Evolutionary conservation across 2,113 vertebrate species (phyloP).

Genomic region (Rhea pennata): DNA sequence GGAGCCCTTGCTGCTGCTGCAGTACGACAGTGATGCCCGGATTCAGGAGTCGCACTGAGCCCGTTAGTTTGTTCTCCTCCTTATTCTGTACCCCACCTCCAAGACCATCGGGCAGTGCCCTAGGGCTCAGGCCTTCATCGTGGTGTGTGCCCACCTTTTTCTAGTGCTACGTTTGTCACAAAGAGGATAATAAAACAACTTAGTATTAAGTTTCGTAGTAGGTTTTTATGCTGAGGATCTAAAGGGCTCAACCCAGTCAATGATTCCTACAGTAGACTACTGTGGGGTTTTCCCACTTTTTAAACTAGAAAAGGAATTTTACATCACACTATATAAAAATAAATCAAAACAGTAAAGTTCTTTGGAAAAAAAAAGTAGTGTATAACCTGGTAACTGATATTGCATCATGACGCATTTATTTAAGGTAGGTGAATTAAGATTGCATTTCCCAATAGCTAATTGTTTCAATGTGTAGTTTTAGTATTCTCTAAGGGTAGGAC

Average conservation of each 20-base stretch:
- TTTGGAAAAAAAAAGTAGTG: background rate
- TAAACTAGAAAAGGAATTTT: background rate
- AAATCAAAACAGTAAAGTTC: background rate
- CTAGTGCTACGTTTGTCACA: background rate
- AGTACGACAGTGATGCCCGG: background rate
- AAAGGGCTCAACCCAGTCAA: background rate
- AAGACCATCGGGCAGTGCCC: too few relatives aligned
- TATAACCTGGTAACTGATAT: background rate
- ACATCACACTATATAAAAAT: background rate
- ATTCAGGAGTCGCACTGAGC: fast-evolving
- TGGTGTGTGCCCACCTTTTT: background rate
- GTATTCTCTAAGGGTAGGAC: background rate
- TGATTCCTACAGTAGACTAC: background rate
- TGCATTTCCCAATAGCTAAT: background rate
- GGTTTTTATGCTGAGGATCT: background rate
- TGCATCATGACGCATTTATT: background rate
- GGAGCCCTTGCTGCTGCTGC: too few relatives aligned
- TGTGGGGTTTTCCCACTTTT: background rate
- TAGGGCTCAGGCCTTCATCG: background rate
- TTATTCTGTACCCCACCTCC: background rate
- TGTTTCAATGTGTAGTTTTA: background rate
- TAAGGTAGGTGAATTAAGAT: background rate
- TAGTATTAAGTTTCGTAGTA: background rate
- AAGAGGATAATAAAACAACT: background rate
- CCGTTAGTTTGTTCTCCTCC: background rate